A percentile compares a stretch with the other conserved stretches of the same genome.
These are phyloP conservation scores for Glyphotaelius pellucidus DNA, from an alignment of 2,888 invertebrate genomes.

Conservation along the genomic window DNA sequence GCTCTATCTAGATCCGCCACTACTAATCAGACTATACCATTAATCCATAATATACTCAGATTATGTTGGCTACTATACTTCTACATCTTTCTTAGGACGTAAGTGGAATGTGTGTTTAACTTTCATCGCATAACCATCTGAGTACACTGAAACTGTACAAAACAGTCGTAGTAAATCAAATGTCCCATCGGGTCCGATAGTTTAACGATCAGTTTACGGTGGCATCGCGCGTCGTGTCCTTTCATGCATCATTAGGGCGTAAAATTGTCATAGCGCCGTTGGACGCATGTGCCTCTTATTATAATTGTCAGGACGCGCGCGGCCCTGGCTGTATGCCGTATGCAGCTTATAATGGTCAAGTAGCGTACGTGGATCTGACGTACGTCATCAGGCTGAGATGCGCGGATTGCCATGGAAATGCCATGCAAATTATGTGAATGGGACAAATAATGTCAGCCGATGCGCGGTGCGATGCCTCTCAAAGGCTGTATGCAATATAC, in stretches of 20 bases:
- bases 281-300: background rate
- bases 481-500: conserved; percentile 22
- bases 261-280: conserved; percentile 44
- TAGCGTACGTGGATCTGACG: conserved; percentile 33
- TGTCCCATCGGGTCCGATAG: background rate
- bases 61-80: background rate
- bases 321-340: background rate
- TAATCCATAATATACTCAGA: background rate
- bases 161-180: conserved; percentile 9
- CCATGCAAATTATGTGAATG: conserved; percentile 47
- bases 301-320: background rate
- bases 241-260: conserved; percentile 36
- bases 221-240: background rate
- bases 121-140: background rate
- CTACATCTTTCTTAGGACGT: background rate
- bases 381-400: conserved; percentile 17
- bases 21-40: background rate
- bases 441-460: conserved; percentile 34
- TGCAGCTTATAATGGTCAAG: conserved; percentile 18
- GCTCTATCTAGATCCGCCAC: too few relatives aligned
- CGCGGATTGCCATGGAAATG: conserved; percentile 40
- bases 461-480: conserved; percentile 35
- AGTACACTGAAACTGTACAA: background rate
- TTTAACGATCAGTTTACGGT: conserved; percentile 20
- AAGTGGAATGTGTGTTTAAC: background rate